Evolutionary conservation across 2,888 invertebrate species (phyloP), one percentile per base, ranked within the genome.

Genomic region (Aspidiotus rigidus): DNA sequence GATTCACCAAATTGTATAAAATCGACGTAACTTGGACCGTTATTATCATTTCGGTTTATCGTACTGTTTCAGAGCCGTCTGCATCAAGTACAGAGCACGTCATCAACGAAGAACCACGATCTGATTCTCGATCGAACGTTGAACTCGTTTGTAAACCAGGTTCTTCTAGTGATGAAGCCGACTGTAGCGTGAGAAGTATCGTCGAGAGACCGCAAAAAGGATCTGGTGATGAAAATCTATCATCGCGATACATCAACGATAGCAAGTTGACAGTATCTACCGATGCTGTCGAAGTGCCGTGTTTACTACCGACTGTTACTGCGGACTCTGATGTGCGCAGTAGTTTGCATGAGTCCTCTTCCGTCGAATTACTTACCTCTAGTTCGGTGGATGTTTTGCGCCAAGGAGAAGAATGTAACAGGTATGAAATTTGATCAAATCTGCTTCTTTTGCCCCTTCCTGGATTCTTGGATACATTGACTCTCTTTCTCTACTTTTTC

Each of bases 201-300:
- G 56, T 70, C 17, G 64, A 69, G 41, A 60, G 62, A 10, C 62
- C 42, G 16, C 62, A 62, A 57, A 64, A 56, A 61, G 69, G 61
- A 64, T 60, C 39, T 16, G 67, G 56, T 41, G 70, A 70, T 56
- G 60, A 62, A 39, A 71, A 69, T 61, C 63, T 64, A 42, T 64
- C 70, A 44, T 54, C 70, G 7, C 69, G 71, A 59, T 69, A 60
- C 63, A 70, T 70, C 57, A 71, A 70, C 64, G 75, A 75, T 66
- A 85, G 85, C 75, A 84, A 83, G 55, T 72, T 66, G n/a, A 71
- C 72, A 15, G 67, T 71, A 49, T 71, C 72, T 40, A 67, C 69
- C 56, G 90, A 90, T 75, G 90, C 90, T 70, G 86, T 90, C 1
- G 90, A 91, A 78, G 81, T 90, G 44, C 78, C 90, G 0, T 83